phyloP scores from a whole-genome alignment of 2,113 vertebrate species.

The Rattus rattus region DNA sequence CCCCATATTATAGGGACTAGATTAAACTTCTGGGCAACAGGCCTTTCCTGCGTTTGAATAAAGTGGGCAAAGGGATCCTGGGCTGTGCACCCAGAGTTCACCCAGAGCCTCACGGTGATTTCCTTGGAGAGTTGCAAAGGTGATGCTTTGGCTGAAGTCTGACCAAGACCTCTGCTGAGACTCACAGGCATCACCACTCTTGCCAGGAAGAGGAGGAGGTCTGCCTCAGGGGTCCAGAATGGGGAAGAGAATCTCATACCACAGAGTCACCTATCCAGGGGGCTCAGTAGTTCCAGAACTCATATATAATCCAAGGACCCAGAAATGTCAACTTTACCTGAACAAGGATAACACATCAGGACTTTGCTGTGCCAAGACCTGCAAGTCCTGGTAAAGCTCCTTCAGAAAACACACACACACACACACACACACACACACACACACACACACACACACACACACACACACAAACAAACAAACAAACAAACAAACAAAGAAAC shows the following conservation, averaged over 20 bases:
- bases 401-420: not conserved
- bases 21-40: not conserved
- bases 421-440: no score
- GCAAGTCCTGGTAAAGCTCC: not conserved
- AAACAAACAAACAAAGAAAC: not conserved
- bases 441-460: no score
- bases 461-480: not conserved
- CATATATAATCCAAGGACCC: not conserved
- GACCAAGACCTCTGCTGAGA: not conserved
- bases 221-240: not conserved
- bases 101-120: not conserved
- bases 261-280: not conserved
- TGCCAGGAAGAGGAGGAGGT: not conserved
- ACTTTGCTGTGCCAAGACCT: not conserved
- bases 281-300: not conserved
- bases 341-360: not conserved
- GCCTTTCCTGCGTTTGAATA: not conserved
- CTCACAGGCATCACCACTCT: not conserved
- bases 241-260: not conserved
- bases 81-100: not conserved
- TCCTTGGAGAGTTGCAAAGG: not conserved
- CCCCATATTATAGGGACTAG: no score
- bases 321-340: not conserved
- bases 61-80: not conserved
- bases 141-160: not conserved